These are phyloP conservation scores for Ianthella basta DNA, from an alignment of 37 sponge, comb jelly and placozoan genomes.

Conservation along the genomic window DNA sequence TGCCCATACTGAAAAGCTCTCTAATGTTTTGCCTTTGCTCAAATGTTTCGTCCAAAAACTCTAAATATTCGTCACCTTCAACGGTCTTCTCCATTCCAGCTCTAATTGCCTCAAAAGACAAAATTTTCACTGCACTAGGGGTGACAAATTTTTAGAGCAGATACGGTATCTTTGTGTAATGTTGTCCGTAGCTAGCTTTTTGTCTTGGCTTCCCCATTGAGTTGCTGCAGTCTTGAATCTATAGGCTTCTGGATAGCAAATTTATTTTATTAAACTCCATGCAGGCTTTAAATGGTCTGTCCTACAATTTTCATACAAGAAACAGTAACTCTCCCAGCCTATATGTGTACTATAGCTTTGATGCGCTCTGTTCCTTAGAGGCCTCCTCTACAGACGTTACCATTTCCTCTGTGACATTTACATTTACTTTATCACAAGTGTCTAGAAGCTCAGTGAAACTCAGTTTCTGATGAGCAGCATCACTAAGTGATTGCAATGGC, in stretches of 20 bases:
- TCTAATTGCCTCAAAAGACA: too few relatives aligned
- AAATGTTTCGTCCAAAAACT: too few relatives aligned
- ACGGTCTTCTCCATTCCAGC: too few relatives aligned
- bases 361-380: constrained; percentile 9
- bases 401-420: constrained; percentile 23
- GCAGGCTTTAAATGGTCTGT: constrained; percentile 31
- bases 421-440: background rate
- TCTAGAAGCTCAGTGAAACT: constrained; percentile 20
- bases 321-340: constrained; percentile 50
- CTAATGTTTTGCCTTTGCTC: too few relatives aligned
- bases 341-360: constrained; percentile 37
- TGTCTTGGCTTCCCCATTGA: constrained; percentile 45
- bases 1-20: too few relatives aligned
- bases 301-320: constrained; percentile 35
- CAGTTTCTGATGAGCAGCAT: background rate
- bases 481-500: constrained; percentile 22
- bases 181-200: constrained; percentile 36
- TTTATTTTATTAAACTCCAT: constrained; percentile 11
- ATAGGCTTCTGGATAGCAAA: constrained; percentile 41
- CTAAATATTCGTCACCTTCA: too few relatives aligned
- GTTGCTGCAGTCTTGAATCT: constrained; percentile 25
- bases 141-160: too few relatives aligned
- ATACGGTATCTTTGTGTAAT: too few relatives aligned
- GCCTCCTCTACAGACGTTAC: constrained; percentile 22
- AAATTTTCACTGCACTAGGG: too few relatives aligned